Conservation (phyloP, 2,113 vertebrate genomes). For the Morone chrysops region DNA sequence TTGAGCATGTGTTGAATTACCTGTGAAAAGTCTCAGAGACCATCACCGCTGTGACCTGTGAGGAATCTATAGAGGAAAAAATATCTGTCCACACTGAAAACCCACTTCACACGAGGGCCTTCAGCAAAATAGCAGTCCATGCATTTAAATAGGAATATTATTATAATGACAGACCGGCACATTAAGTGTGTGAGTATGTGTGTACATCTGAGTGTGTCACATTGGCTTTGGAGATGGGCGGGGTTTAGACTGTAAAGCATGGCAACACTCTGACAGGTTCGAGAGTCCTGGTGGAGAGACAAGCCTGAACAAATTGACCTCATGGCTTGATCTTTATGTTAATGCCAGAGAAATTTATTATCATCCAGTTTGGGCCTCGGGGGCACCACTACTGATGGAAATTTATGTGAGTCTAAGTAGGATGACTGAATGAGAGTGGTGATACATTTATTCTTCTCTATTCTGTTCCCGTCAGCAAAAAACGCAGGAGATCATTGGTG, state of each 20-base stretch:
- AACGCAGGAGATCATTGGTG: conserved; percentile 20
- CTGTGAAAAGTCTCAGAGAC: conserved; percentile 30
- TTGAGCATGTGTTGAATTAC: conserved; percentile 48
- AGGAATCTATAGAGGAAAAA: conserved; percentile 29
- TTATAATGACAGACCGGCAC: conserved; percentile 88
- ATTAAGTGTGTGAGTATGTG: conserved; percentile 38
- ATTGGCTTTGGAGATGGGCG: conserved; percentile 35
- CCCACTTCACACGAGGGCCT: conserved; percentile 78
- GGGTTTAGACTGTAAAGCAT: conserved; percentile 72
- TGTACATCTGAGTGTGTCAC: conserved; percentile 39
- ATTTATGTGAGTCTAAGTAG: conserved; percentile 56
- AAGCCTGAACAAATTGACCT: conserved; percentile 73
- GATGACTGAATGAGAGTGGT: conserved; percentile 39
- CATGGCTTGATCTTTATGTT: conserved; percentile 61
- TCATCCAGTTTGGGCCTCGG: conserved; percentile 52
- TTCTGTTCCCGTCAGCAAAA: conserved; percentile 55
- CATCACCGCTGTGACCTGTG: conserved; percentile 45
- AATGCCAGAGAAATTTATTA: conserved; percentile 73
- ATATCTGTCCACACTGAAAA: conserved; percentile 62
- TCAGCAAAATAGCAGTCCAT: conserved; percentile 92
- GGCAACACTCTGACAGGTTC: conserved; percentile 69
- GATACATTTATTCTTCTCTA: conserved; percentile 41
- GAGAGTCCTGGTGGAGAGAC: conserved; percentile 65
- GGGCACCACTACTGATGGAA: conserved; percentile 30
- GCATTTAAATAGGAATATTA: conserved; percentile 99